Percentiles rank a stretch among this genome's conserved stretches.
Evolutionary conservation across 2,113 vertebrate species (phyloP).

Genomic region (Vidua macroura): DNA sequence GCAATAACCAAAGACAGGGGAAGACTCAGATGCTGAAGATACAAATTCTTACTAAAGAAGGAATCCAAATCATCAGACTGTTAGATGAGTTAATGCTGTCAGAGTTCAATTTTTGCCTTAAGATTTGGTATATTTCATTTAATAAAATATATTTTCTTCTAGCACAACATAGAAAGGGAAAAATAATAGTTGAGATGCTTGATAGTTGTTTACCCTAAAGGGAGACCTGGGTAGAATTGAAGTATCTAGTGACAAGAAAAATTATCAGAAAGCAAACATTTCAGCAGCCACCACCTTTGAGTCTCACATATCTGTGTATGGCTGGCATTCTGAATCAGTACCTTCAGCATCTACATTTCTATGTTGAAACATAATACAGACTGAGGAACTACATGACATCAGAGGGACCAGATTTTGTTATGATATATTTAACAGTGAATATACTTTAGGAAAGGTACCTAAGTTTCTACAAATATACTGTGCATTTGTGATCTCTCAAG

Average conservation of each 20-base stretch:
- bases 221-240: neutral
- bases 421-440: neutral
- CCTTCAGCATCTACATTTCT: neutral
- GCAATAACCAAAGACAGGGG: neutral
- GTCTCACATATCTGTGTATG: neutral
- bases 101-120: neutral
- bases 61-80: neutral
- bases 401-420: neutral
- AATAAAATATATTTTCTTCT: neutral
- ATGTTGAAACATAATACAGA: neutral
- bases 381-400: neutral
- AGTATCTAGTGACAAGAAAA: neutral
- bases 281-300: neutral
- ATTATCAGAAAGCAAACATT: neutral
- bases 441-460: neutral
- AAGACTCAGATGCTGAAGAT: neutral
- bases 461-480: neutral
- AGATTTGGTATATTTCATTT: neutral
- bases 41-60: neutral
- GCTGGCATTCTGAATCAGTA: neutral
- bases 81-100: neutral
- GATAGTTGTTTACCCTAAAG: neutral
- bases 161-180: neutral
- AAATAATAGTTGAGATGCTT: neutral
- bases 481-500: neutral